Percentiles rank a stretch among this genome's conserved stretches.
phyloP scores from a whole-genome alignment of 2,113 vertebrate genomes.

The Elephantulus edwardii region DNA sequence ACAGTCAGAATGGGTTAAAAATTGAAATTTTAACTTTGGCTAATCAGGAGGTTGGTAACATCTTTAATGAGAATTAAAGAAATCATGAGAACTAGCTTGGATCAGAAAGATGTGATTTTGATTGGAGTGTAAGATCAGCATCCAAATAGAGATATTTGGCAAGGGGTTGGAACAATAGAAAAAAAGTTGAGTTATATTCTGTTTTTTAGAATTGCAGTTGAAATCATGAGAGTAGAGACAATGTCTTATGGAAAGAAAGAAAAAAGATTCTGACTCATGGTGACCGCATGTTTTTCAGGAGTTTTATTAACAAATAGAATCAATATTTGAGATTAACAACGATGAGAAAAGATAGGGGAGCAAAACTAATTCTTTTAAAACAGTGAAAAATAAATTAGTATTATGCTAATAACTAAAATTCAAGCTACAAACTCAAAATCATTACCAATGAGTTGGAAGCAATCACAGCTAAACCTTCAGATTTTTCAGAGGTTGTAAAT shows the following conservation, averaged over 20 bases:
- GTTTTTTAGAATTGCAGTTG: not conserved
- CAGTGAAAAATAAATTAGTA: no score
- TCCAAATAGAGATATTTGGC: not conserved
- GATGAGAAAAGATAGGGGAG: no score
- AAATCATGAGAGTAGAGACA: not conserved
- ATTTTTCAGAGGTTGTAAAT: no score
- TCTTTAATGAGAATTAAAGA: not conserved
- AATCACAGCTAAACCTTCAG: no score
- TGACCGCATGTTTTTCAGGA: not conserved
- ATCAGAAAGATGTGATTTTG: not conserved
- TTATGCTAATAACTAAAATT: no score
- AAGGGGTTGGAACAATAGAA: not conserved
- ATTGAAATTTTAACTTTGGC: not conserved
- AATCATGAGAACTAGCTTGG: conserved; percentile 3
- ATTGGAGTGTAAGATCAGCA: not conserved
- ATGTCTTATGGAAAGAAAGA: not conserved
- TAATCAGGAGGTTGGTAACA: not conserved
- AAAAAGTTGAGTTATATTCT: not conserved
- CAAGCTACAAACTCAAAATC: no score
- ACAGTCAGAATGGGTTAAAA: not conserved
- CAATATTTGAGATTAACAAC: no score
- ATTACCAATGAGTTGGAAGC: no score
- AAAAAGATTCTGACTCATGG: not conserved
- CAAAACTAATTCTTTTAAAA: no score
- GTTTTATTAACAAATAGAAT: no score